Base-by-base conservation (phyloP, 2,797 vertebrate genomes). In the Darevskia nairensis region DNA sequence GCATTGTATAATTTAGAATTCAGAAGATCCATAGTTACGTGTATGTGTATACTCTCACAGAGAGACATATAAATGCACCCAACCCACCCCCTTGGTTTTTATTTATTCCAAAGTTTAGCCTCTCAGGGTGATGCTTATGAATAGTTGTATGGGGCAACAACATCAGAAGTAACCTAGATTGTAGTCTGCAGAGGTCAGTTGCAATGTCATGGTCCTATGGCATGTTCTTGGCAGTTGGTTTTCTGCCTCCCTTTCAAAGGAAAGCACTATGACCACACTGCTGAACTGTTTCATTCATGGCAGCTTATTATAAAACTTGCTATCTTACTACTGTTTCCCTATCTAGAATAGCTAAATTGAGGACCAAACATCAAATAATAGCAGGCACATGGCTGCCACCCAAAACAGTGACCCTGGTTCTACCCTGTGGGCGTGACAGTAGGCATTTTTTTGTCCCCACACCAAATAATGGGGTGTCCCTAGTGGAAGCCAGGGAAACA, bases 231-330 rank as follows among this genome's bases (percentile, higher is more conserved):
- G 95, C 94, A 96, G 86, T 93, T 94, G 92, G 92, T 90, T 83
- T 95, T 95, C 89, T 94, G 93, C 91, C 92, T 81, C 0, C 41
- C 90, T 96, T 97, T 96, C 95, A 95, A 92, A 96, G 95, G 94
- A 92, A 96, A 92, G 95, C 95, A 89, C 92, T 95, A 86, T 92
- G 92, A 94, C 86, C 95, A 95, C 94, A 91, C 93, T 93, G 87
- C 64, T 75, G 94, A 95, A 96, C 92, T 93, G 94, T 92, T 78
- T 84, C 86, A 88, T 93, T 93, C 91, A 92, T 93, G 93, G 94
- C 89, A 95, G 95, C 93, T 96, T 93, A 91, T 95, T 94, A 94
- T 89, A 95, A 94, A 25, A 59, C 75, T 46, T 9, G 19, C 50
- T 23, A 29, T 90, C 50, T 87, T 93, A 94, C 90, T 86, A 90